Evolutionary conservation across 2,113 vertebrate species (phyloP).

Genomic region (Struthidea cinerea): DNA sequence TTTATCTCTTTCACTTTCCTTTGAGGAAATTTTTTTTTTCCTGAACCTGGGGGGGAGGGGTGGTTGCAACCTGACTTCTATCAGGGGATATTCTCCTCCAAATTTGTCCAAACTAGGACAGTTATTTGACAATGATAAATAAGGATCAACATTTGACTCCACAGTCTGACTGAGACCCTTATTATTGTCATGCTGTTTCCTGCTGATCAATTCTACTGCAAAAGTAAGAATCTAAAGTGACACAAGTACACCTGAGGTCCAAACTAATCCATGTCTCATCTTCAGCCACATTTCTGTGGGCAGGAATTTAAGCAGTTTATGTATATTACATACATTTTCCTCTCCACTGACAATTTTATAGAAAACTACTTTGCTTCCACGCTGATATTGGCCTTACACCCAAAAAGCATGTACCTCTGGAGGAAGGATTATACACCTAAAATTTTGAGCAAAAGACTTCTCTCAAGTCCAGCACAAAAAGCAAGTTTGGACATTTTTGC

Average conservation of each 20-base stretch:
- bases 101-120: too few species aligned
- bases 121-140: slow-evolving; percentile 12
- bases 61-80: too few species aligned
- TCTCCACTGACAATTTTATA: not conserved
- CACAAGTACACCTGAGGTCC: not conserved
- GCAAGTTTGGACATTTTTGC: not conserved
- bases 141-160: not conserved
- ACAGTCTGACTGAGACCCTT: not conserved
- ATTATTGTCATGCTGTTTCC: not conserved
- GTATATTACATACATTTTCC: not conserved
- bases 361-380: not conserved
- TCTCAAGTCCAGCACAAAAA: not conserved
- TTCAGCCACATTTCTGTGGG: not conserved
- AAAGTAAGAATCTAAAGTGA: not conserved
- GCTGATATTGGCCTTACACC: not conserved
- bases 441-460: not conserved
- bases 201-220: not conserved
- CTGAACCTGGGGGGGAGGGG: too few species aligned
- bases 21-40: too few species aligned
- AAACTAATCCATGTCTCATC: not conserved
- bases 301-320: not conserved
- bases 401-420: not conserved
- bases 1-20: too few species aligned
- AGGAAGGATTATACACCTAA: not conserved
- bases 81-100: too few species aligned